Base-by-base conservation (phyloP, 2,113 vertebrate species). In the Osmerus mordax region DNA sequence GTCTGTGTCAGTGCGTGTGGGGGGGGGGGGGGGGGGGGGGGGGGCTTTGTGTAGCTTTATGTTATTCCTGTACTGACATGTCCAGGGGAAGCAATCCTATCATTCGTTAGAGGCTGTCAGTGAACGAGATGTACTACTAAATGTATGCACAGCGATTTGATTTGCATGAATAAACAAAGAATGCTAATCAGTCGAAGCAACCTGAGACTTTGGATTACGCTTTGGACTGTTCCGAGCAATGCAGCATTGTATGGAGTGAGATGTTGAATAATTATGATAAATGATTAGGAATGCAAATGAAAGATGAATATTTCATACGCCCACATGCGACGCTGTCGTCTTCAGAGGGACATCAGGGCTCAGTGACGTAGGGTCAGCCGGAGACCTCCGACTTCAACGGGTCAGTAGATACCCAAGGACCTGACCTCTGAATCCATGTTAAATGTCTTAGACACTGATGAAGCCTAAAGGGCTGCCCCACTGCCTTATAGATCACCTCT, bases 81-180 rank as follows among this genome's bases (percentile, higher is more conserved):
- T 36, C 62, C 32, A 41, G 29, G 36, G 25, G 32, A 65, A 41
- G 9, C 41, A 9, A 47, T 47, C 41, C 0, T 47, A 47, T 47
- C 41, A 7, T 47, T 47, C 1, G 41, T 11, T 9, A 47, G 7
- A 47, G 41, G 41, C 41, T 47, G 41, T 7, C 41, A 12, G 41
- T 12, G 41, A 47, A 47, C 41, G 41, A 19, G 14, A 29, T 67
- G 11, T 52, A 4, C 65, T 28, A 23, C 71, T 18, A 28, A 67
- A 68, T 69, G 51, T 78, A 70, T 78, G 74, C 64, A 6, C 58
- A 67, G 72, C 70, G 63, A 73, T 83, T 41, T 15, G 32, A 77
- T 86, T 86, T 80, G 77, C 71, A 83, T 85, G 77, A 80, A 75
- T 78, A 81, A 82, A 80, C 65, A 71, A 52, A 67, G 25, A 55